phyloP scores from a whole-genome alignment of 2,888 invertebrate genomes.

The Himalopsyche japonica region DNA sequence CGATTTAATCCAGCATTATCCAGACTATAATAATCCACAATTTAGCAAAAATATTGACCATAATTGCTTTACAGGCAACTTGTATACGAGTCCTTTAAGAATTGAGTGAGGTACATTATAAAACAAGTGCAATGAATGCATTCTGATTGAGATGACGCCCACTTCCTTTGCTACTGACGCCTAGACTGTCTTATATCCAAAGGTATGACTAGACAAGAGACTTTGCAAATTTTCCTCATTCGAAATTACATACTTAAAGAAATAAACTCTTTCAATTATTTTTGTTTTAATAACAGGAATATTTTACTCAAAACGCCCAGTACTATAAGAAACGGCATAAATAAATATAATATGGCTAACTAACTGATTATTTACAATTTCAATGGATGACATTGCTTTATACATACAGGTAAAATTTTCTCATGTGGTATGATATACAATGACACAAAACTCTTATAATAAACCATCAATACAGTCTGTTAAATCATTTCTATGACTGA shows the following conservation, averaged over 20 bases:
- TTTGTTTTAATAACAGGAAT: no score
- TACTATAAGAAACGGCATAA: no score
- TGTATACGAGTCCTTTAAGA: neutral
- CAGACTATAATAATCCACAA: no score
- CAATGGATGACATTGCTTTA: no score
- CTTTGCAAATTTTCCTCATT: neutral
- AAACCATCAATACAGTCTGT: neutral
- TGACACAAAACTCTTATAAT: neutral
- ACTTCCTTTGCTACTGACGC: constrained; percentile 16
- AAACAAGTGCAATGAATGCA: constrained; percentile 21
- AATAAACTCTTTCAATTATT: neutral
- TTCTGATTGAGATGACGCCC: constrained; percentile 14
- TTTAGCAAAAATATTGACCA: no score
- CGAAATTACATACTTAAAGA: neutral
- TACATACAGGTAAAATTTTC: neutral
- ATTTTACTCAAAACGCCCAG: no score
- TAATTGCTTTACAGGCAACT: neutral
- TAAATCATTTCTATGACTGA: neutral
- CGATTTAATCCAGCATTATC: no score
- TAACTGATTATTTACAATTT: no score
- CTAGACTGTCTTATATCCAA: neutral
- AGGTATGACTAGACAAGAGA: neutral
- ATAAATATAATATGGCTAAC: no score
- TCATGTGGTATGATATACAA: neutral
- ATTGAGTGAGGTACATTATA: neutral